Evolutionary conservation across 2,797 vertebrate genomes (phyloP).

Genomic region (Onychomys leucogaster): DNA sequence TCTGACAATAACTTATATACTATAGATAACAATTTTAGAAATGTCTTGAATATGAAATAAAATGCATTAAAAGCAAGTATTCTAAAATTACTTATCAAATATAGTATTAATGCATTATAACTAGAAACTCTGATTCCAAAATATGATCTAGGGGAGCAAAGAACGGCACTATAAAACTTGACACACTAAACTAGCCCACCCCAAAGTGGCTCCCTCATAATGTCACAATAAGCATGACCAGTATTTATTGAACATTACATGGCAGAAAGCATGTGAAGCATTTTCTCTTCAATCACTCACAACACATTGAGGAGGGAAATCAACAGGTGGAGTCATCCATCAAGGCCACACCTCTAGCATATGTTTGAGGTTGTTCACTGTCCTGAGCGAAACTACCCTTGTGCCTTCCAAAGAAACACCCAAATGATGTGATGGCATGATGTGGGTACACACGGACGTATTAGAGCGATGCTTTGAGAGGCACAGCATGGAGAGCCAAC

Average conservation of each 20-base stretch:
- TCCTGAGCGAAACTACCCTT: background rate
- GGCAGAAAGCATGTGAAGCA: background rate
- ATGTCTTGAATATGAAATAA: conserved; percentile 11
- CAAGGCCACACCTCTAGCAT: background rate
- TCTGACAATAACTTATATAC: conserved; percentile 6
- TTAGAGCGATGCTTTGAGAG: conserved; percentile 21
- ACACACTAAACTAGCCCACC: background rate
- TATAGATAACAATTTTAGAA: background rate
- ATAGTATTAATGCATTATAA: background rate
- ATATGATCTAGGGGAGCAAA: background rate
- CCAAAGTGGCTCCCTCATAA: background rate
- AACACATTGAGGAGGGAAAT: background rate
- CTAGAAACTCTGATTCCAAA: background rate
- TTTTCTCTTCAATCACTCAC: background rate
- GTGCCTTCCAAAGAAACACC: conserved; percentile 6
- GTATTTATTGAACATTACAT: background rate
- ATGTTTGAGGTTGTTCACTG: background rate
- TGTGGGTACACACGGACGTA: background rate
- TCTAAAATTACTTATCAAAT: conserved; percentile 33
- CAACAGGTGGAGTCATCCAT: conserved; percentile 2
- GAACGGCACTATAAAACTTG: background rate
- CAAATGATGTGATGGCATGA: background rate
- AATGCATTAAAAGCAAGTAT: conserved; percentile 1
- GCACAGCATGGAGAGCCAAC: conserved; percentile 23
- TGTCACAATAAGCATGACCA: background rate